Evolutionary conservation across 2,797 vertebrate genomes (phyloP).

Genomic region (Pseudochromis fuscus): DNA sequence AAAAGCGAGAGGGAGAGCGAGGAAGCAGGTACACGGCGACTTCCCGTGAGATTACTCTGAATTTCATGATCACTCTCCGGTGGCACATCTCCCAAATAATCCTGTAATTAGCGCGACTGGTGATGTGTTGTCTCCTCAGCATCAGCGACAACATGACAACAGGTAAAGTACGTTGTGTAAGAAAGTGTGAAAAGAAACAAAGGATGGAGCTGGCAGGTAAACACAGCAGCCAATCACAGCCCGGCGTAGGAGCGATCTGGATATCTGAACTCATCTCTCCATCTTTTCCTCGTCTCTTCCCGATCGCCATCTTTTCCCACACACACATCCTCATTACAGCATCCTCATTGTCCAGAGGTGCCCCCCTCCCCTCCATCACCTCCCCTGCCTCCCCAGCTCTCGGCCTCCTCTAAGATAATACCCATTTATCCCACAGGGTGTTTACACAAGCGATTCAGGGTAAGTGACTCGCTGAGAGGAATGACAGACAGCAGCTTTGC

Average conservation of each 20-base stretch:
- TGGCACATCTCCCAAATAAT: not conserved
- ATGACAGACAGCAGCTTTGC: slow-evolving; percentile 66
- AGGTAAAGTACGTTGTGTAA: not conserved
- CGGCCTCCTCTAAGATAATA: slow-evolving; percentile 76
- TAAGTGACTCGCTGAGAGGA: slow-evolving; percentile 75
- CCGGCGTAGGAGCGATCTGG: slow-evolving; percentile 50
- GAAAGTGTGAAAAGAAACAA: not conserved
- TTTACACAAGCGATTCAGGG: slow-evolving; percentile 79
- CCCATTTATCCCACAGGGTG: slow-evolving; percentile 76
- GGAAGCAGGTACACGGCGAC: not conserved
- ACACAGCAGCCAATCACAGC: slow-evolving; percentile 52
- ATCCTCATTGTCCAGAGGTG: slow-evolving; percentile 72
- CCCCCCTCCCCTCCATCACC: too few relatives aligned
- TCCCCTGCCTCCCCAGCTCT: slow-evolving; percentile 52
- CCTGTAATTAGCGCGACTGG: not conserved
- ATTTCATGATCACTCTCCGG: not conserved
- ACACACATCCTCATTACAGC: slow-evolving; percentile 68
- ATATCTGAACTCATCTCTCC: slow-evolving; percentile 23
- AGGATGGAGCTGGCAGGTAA: slow-evolving; percentile 17
- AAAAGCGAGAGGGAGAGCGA: not conserved
- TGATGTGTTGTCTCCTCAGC: too few relatives aligned
- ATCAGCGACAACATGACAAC: too few relatives aligned
- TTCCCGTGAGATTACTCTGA: not conserved
- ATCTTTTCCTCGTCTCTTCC: slow-evolving; percentile 37
- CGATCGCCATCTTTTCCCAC: slow-evolving; percentile 18